These are phyloP conservation scores for Tonatia bakeri DNA, from an alignment of 2,113 vertebrate species.

Conservation along the genomic window DNA sequence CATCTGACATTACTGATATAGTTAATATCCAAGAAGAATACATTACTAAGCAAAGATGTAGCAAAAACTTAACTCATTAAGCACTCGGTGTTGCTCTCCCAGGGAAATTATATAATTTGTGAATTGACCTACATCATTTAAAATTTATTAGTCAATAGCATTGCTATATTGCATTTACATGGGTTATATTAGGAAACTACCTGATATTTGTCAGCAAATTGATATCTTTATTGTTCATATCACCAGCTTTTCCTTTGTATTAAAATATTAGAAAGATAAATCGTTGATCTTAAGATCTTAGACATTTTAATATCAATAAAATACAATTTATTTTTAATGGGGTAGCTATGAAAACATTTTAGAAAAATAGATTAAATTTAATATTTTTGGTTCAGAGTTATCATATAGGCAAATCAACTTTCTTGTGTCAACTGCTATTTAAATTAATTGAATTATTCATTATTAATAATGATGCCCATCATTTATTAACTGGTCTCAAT, in stretches of 20 bases:
- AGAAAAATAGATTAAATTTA: neutral
- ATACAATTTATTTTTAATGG: neutral
- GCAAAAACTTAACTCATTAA: neutral
- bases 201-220: neutral
- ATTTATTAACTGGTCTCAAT: neutral
- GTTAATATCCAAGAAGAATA: neutral
- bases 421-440: neutral
- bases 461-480: neutral
- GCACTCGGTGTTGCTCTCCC: neutral
- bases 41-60: neutral
- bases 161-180: neutral
- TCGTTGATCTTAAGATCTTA: neutral
- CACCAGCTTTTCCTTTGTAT: neutral
- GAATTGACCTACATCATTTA: neutral
- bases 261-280: neutral
- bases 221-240: neutral
- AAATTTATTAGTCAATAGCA: neutral
- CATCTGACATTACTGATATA: neutral
- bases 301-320: neutral
- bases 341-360: neutral
- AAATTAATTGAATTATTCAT: neutral
- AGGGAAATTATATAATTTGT: neutral
- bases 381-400: neutral
- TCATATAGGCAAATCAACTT: neutral
- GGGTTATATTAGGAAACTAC: neutral